These are phyloP conservation scores for Eulemur macaco DNA, from an alignment of 2,113 vertebrate species.

Conservation along the genomic window DNA sequence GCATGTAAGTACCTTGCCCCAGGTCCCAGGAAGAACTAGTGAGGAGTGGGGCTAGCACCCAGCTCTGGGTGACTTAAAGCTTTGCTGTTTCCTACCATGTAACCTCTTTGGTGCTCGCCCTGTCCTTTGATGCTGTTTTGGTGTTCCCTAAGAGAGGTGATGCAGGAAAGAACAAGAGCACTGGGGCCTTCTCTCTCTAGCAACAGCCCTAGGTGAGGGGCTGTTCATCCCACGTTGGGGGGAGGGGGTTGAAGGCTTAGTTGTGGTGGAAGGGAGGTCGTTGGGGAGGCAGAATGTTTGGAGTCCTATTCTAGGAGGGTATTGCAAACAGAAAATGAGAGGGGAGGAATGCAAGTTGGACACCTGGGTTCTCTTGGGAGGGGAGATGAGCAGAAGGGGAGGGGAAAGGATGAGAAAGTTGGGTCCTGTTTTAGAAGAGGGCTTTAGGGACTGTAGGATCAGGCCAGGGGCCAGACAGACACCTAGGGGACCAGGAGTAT, in stretches of 20 bases:
- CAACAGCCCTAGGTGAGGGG: background rate
- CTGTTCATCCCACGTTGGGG: background rate
- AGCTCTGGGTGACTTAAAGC: background rate
- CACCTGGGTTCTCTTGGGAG: constrained; percentile 66
- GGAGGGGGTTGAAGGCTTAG: background rate
- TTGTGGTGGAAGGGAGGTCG: background rate
- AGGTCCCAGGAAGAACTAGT: background rate
- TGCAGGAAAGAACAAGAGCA: background rate
- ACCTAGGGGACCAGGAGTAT: constrained; percentile 38
- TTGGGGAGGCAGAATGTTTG: background rate
- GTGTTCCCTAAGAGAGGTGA: background rate
- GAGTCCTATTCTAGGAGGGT: background rate
- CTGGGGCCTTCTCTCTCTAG: background rate
- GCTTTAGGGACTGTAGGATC: constrained; percentile 8
- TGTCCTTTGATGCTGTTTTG: background rate
- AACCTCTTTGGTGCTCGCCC: background rate
- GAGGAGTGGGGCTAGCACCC: background rate
- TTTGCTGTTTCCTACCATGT: background rate
- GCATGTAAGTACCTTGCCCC: background rate
- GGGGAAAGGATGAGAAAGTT: background rate
- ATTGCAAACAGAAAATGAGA: background rate
- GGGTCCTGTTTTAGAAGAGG: constrained; percentile 28
- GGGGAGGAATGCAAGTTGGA: constrained; percentile 2
- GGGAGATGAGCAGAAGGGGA: background rate
- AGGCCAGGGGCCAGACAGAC: constrained; percentile 32